Evolutionary conservation across 1,140 invertebrate species (phyloP), one percentile per base, ranked within the genome.

Genomic region (Goniozus legneri): DNA sequence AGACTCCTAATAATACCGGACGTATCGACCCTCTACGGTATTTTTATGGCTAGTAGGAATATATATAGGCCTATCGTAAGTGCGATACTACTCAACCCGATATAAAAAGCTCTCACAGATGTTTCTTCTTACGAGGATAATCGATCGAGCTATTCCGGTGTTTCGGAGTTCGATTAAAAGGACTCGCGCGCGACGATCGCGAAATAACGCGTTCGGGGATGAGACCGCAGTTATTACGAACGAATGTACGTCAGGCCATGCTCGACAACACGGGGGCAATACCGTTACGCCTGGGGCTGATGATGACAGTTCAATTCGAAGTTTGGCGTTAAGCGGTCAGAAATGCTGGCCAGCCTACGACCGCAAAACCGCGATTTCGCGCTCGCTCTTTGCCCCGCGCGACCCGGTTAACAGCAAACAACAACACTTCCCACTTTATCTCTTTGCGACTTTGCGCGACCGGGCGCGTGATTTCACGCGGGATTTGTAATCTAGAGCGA

Each of bases 221-320:
- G 24, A 27, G 55, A 73, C 68, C 68, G 60, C 68, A 69, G 60
- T 72, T 69, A 71, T 71, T 70, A 70, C 60, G 62, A 67, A 64
- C 66, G 60, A 69, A 73, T 65, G 62, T 60, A 65, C 62, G 63
- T 62, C 60, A 62, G 62, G 63, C 36, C n/a, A 33, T 59, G 60
- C 61, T 60, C 40, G 57, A 51, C 45, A 46, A 13, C 40, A 22
- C 31, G 32, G 41, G 37, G 10, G 32, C 35, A 44, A 41, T 37
- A 50, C 41, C 47, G 56, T 39, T 46, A 50, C 40, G 50, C 40
- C 39, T 49, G 48, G 50, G 44, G 62, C 67, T 75, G 73, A 76
- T 67, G 65, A 65, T 76, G 73, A 76, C 73, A 76, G 72, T 75
- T 73, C 73, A 76, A 76, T 76, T 73, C 71, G 64, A 73, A 76